A percentile compares a stretch with the other conserved stretches of the same genome.
phyloP scores from a whole-genome alignment of 2,888 invertebrate genomes.

The Yponomeuta malinellus region DNA sequence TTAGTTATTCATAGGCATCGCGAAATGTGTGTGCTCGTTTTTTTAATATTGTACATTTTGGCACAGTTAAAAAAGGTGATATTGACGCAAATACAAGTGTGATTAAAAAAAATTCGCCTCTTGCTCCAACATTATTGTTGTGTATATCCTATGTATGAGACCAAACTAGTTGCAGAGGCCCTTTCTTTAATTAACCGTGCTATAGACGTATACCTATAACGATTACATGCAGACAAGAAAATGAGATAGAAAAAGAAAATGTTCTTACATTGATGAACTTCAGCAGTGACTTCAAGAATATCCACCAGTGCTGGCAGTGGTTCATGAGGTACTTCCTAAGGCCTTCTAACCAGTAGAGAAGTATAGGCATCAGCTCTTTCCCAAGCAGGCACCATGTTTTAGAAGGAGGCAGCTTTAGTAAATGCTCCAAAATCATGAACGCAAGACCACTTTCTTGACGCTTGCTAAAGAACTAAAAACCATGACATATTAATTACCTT shows the following conservation, averaged over 20 bases:
- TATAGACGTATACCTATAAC: no score
- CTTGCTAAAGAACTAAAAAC: constrained; percentile 52
- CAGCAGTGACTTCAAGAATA: constrained; percentile 42
- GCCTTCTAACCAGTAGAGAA: constrained; percentile 56
- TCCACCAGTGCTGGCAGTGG: constrained; percentile 49
- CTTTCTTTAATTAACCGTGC: no score
- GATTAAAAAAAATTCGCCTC: no score
- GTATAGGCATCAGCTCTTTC: constrained; percentile 40
- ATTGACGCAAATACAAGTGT: no score
- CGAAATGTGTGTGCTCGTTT: no score
- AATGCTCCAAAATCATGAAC: constrained; percentile 38
- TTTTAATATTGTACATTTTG: no score
- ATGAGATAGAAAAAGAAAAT: not conserved
- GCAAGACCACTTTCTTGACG: constrained; percentile 49
- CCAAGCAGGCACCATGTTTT: constrained; percentile 49
- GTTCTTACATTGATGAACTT: constrained; percentile 43
- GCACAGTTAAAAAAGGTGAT: no score
- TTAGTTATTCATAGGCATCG: no score
- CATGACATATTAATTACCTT: not conserved
- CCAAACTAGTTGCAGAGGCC: no score
- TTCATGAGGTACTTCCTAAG: constrained; percentile 43
- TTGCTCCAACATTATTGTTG: no score
- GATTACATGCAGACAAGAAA: no score
- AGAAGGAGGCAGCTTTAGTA: constrained; percentile 42
- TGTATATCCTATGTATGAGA: no score